Conservation (phyloP, 2,113 vertebrate species). For the Coryphaenoides rupestris region DNA sequence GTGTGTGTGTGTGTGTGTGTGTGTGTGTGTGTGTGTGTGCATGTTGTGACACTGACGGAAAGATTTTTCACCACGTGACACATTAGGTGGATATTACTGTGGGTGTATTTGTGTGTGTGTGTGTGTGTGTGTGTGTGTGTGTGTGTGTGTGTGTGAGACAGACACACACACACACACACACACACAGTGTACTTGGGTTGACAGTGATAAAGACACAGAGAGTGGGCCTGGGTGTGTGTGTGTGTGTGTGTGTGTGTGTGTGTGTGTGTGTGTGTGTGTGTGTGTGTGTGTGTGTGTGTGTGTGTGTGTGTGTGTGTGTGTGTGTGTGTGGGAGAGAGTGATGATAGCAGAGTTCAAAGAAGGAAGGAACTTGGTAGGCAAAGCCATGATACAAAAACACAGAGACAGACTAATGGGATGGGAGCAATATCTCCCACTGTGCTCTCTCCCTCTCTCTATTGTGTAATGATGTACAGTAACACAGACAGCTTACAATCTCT, state of each 20-base stretch:
- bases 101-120: not conserved
- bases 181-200: constrained; percentile 6
- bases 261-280: not conserved
- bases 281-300: not conserved
- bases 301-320: not conserved
- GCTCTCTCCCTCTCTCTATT: not conserved
- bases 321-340: not conserved
- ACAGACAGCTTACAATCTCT: not conserved
- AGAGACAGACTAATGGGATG: too few species aligned
- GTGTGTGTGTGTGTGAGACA: not conserved
- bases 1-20: not conserved
- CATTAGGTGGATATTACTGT: constrained; percentile 6
- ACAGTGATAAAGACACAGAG: constrained; percentile 20
- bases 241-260: not conserved
- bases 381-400: too few species aligned
- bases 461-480: not conserved
- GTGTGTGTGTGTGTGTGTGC: not conserved
- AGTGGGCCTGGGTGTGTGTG: too few species aligned
- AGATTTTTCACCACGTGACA: constrained; percentile 17
- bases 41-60: constrained; percentile 28
- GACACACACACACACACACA: not conserved
- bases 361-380: not conserved
- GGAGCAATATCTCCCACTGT: too few species aligned
- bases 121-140: constrained; percentile 14
- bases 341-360: not conserved